Percentiles rank a stretch among this genome's conserved stretches.
phyloP scores from a whole-genome alignment of 2,888 invertebrate species.

The Gortyna flavago region DNA sequence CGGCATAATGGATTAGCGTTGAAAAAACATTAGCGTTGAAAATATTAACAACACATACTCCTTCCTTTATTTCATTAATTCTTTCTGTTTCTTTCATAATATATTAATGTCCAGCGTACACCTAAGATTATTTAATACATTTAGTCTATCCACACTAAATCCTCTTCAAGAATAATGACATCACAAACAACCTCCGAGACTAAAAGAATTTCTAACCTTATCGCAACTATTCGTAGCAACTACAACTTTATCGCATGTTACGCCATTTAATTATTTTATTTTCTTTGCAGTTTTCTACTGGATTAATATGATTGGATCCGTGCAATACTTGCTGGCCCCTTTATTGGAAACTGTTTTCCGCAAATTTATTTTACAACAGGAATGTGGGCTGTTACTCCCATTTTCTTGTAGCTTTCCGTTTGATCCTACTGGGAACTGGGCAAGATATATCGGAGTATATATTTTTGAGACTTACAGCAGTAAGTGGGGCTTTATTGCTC shows the following conservation, averaged over 20 bases:
- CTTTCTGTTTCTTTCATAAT: not conserved
- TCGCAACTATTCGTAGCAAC: slow-evolving; percentile 8
- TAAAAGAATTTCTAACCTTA: slow-evolving; percentile 30
- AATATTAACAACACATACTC: not conserved
- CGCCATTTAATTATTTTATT: slow-evolving; percentile 42
- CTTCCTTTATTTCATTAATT: not conserved
- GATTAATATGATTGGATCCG: slow-evolving; percentile 71
- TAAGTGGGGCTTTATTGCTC: slow-evolving; percentile 70
- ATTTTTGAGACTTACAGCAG: slow-evolving; percentile 74
- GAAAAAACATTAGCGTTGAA: not conserved
- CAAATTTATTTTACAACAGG: slow-evolving; percentile 70
- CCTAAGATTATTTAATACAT: not conserved
- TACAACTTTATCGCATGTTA: slow-evolving; percentile 43
- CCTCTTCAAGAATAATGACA: slow-evolving; percentile 38
- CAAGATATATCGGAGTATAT: slow-evolving; percentile 74
- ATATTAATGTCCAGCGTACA: not conserved
- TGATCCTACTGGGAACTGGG: slow-evolving; percentile 72
- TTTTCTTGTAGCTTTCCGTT: slow-evolving; percentile 76
- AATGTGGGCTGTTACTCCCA: slow-evolving; percentile 71
- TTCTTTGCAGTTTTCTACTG: slow-evolving; percentile 74
- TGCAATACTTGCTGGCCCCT: slow-evolving; percentile 72
- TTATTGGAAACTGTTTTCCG: slow-evolving; percentile 70
- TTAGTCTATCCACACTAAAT: slow-evolving; percentile 20
- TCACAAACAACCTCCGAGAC: slow-evolving; percentile 36
- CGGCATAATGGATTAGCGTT: not conserved